Base-by-base conservation (phyloP, 2,113 vertebrate genomes). In the Micromys minutus region DNA sequence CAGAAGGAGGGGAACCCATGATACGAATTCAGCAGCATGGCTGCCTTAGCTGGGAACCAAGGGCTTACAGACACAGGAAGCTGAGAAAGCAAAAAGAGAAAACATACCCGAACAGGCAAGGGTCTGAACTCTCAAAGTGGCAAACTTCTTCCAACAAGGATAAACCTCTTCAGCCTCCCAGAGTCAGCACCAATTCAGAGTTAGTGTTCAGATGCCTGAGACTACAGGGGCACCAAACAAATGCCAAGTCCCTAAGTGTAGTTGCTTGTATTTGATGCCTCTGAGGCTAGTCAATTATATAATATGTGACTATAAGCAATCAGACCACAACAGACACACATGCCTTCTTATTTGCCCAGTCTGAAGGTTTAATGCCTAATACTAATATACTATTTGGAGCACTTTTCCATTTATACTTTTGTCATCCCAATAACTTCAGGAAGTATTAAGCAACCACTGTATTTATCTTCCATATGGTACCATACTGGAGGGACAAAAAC, bases 391-490 rank as follows among this genome's bases (percentile, higher is more conserved):
- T 88, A 45, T 47, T 39, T 26, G 13, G 59, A 57, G 39, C 34
- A 67, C 36, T 91, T 93, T 87, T 57, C 57, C 42, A 42, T 42
- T 42, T 67, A 24, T 45, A 91, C 34, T 45, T 42, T 72, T 91
- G 65, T 36, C 63, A 88, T 79, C 39, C 3, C 9, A 57, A 39
- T 29, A 88, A 84, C n/a, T 76, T 80, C 36, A 39, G 57, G 29
- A 71, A 94, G 16, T 39, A 89, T 76, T 67, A 96, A 67, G 52
- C 22, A 88, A 81, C 80, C 52, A 93, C 5, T 84, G 83, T 77
- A 75, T 93, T 95, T 88, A 93, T 93, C 67, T 83, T 94, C 57
- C 17, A 26, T 57, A 24, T 87, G 72, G 21, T 50, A 47, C 96
- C 90, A 34, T 93, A 84, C 86, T 71, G 87, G 55, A 74, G 61